These are phyloP conservation scores for Hemitrygon akajei DNA, from an alignment of 2,797 vertebrate species.

Conservation along the genomic window DNA sequence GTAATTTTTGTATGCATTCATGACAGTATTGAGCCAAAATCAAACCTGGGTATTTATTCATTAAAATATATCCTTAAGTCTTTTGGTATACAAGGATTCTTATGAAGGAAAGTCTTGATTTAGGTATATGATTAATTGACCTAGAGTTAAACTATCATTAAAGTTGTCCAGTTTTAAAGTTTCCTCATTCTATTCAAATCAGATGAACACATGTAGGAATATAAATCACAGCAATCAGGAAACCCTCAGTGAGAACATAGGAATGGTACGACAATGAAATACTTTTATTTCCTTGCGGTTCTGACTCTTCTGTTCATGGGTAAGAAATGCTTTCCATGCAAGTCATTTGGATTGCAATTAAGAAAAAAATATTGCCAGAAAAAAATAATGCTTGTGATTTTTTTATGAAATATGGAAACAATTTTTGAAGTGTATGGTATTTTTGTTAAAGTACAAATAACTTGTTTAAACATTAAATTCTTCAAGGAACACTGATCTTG, in stretches of 20 bases:
- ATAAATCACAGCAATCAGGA: constrained; percentile 8
- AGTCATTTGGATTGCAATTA: not conserved
- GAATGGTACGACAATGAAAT: not conserved
- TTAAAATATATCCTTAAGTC: not conserved
- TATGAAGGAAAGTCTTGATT: not conserved
- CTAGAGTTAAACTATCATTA: not conserved
- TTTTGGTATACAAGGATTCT: too few species aligned
- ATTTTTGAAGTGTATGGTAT: not conserved
- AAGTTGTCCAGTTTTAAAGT: not conserved
- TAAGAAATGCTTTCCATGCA: not conserved
- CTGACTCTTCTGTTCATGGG: not conserved
- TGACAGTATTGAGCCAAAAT: not conserved
- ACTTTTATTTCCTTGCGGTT: not conserved
- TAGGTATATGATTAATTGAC: not conserved
- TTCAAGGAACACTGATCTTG: not conserved
- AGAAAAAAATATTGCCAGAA: not conserved
- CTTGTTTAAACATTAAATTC: not conserved
- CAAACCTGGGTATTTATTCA: not conserved
- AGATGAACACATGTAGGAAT: not conserved
- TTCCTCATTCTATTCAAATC: constrained; percentile 29
- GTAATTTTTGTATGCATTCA: not conserved
- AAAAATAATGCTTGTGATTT: not conserved
- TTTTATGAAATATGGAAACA: not conserved
- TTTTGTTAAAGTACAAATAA: not conserved
- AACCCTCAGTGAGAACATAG: not conserved